Conservation (phyloP, 2,888 invertebrate species). For the Lissonota sp. region DNA sequence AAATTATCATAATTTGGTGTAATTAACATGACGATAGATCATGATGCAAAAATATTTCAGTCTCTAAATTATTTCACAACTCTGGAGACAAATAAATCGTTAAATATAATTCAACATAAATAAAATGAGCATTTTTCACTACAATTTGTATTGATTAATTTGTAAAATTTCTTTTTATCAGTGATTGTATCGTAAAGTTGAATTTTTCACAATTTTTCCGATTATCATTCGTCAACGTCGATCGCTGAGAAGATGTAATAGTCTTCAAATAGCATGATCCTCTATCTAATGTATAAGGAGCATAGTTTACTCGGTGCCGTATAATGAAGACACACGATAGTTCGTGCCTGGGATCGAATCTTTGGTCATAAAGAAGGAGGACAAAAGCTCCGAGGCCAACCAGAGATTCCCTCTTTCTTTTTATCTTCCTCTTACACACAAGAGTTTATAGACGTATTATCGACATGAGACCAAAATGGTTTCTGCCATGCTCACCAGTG, state of each 20-base stretch:
- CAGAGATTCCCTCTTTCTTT: background rate
- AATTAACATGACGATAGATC: too few relatives aligned
- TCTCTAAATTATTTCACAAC: too few relatives aligned
- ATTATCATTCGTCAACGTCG: constrained; percentile 9
- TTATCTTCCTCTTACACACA: constrained; percentile 26
- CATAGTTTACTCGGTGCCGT: constrained; percentile 13
- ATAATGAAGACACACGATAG: constrained; percentile 63
- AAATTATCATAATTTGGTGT: too few relatives aligned
- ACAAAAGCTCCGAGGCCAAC: constrained; percentile 49
- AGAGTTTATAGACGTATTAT: constrained; percentile 44
- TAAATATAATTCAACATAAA: too few relatives aligned
- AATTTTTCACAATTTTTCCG: too few relatives aligned
- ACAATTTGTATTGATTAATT: background rate
- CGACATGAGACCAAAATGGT: constrained; percentile 52
- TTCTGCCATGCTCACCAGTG: constrained; percentile 41
- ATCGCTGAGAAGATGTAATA: constrained; percentile 1
- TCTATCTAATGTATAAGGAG: constrained; percentile 26
- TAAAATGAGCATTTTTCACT: too few relatives aligned
- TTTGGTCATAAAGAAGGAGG: constrained; percentile 54
- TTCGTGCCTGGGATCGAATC: constrained; percentile 30
- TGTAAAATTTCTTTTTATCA: background rate
- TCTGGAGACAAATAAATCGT: too few relatives aligned
- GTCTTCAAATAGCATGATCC: background rate
- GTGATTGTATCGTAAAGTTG: too few relatives aligned
- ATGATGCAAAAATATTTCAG: too few relatives aligned